A percentile compares a stretch with the other conserved stretches of the same genome.
Conservation (phyloP, 2,888 invertebrate genomes). For the Graphium colonna region DNA sequence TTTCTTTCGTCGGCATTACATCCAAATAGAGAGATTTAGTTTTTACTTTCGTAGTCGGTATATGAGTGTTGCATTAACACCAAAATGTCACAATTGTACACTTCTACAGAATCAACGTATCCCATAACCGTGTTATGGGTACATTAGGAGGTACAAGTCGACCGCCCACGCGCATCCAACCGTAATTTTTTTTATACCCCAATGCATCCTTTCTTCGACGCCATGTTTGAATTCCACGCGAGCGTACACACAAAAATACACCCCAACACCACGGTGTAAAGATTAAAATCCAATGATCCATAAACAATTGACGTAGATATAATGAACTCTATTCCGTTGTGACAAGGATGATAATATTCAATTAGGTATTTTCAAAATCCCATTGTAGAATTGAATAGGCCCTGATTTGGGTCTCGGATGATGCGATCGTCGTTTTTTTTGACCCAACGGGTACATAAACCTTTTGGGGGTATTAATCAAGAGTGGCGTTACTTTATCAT, state of each 20-base stretch:
- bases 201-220: conserved; percentile 61
- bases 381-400: conserved; percentile 57
- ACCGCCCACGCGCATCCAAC: conserved; percentile 64
- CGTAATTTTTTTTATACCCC: conserved; percentile 66
- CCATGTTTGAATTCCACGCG: conserved; percentile 64
- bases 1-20: no score
- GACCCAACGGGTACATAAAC: conserved; percentile 48
- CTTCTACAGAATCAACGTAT: no score
- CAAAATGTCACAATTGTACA: no score
- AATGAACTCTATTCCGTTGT: conserved; percentile 40
- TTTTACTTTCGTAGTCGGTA: no score
- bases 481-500: conserved; percentile 32
- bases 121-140: conserved; percentile 9
- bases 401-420: conserved; percentile 61
- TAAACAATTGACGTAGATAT: conserved; percentile 11
- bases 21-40: no score
- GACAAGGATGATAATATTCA: conserved; percentile 47
- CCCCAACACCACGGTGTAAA: conserved; percentile 39
- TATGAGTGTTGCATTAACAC: no score
- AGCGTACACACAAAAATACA: conserved; percentile 43
- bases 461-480: conserved; percentile 59
- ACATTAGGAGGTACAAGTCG: conserved; percentile 25
- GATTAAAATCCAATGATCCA: conserved; percentile 36
- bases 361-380: conserved; percentile 41
- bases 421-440: conserved; percentile 54